These are phyloP conservation scores for Epinephelus malabaricus DNA, from an alignment of 2,797 vertebrate genomes.

Conservation along the genomic window DNA sequence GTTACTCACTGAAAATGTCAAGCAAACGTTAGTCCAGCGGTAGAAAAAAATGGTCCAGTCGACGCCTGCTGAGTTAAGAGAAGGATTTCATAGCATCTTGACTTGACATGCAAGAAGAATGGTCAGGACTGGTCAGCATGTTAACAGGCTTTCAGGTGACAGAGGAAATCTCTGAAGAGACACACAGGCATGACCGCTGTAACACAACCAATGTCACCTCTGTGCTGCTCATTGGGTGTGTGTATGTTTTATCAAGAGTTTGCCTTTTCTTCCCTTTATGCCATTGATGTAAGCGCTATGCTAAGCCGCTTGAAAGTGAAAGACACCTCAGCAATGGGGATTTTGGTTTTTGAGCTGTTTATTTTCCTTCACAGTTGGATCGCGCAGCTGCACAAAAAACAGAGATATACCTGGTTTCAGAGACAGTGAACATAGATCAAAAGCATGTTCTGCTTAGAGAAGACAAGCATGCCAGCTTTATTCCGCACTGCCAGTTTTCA, in stretches of 20 bases:
- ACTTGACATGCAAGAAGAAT: slow-evolving; percentile 27
- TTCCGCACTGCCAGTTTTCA: slow-evolving; percentile 67
- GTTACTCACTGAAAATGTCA: slow-evolving; percentile 37
- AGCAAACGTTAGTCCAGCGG: not conserved
- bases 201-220: slow-evolving; percentile 33
- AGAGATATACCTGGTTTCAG: slow-evolving; percentile 72
- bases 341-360: slow-evolving; percentile 69
- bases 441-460: slow-evolving; percentile 73
- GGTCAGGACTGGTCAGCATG: slow-evolving; percentile 17
- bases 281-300: slow-evolving; percentile 55
- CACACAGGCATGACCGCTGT: slow-evolving; percentile 21
- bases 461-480: slow-evolving; percentile 74
- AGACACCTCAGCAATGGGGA: slow-evolving; percentile 51
- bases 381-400: slow-evolving; percentile 63
- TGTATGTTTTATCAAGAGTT: slow-evolving; percentile 60
- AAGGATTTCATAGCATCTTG: slow-evolving; percentile 55
- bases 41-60: slow-evolving; percentile 33
- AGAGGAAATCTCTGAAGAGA: slow-evolving; percentile 13
- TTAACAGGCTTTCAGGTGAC: slow-evolving; percentile 38
- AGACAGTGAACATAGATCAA: slow-evolving; percentile 79
- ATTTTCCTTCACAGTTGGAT: slow-evolving; percentile 71
- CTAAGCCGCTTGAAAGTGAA: slow-evolving; percentile 63
- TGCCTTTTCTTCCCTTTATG: slow-evolving; percentile 54
- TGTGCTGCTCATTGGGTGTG: slow-evolving; percentile 40
- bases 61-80: slow-evolving; percentile 19